phyloP scores from a whole-genome alignment of 2,888 invertebrate genomes.

The Enchytraeus crypticus region DNA sequence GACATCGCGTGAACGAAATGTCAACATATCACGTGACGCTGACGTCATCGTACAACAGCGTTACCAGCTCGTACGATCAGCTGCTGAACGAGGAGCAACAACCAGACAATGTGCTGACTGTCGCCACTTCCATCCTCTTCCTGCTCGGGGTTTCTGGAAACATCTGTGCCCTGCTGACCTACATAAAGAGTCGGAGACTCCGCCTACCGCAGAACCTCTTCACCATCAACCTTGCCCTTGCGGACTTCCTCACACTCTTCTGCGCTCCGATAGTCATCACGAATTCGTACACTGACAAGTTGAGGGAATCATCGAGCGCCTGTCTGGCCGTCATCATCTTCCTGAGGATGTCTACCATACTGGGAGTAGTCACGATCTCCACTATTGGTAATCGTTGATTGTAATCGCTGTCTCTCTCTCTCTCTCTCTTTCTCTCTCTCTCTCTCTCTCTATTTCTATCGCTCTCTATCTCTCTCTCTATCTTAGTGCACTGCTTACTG shows the following conservation, averaged over 20 bases:
- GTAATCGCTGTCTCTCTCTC: too few species aligned
- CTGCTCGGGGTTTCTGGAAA: conserved; percentile 2
- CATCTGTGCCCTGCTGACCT: background rate
- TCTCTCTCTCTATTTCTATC: too few species aligned
- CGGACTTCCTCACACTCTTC: conserved; percentile 1
- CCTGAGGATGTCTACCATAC: background rate
- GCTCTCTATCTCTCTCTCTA: too few species aligned
- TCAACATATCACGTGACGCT: too few species aligned
- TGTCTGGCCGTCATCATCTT: conserved; percentile 2
- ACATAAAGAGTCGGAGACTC: conserved; percentile 10
- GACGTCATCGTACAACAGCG: too few species aligned
- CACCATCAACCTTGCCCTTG: conserved; percentile 3
- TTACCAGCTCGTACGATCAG: too few species aligned
- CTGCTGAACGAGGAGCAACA: too few species aligned
- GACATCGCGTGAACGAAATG: too few species aligned
- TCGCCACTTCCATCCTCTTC: background rate
- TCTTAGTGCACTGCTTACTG: too few species aligned
- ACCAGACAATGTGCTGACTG: background rate
- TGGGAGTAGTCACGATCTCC: conserved; percentile 2
- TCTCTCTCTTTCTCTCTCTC: too few species aligned
- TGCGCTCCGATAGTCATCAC: background rate
- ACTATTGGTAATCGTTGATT: conserved; percentile 1
- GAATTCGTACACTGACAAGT: background rate
- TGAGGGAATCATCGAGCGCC: background rate
- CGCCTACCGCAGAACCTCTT: conserved; percentile 4